phyloP scores from a whole-genome alignment of 2,797 vertebrate genomes.

The Danio aesculapii region DNA sequence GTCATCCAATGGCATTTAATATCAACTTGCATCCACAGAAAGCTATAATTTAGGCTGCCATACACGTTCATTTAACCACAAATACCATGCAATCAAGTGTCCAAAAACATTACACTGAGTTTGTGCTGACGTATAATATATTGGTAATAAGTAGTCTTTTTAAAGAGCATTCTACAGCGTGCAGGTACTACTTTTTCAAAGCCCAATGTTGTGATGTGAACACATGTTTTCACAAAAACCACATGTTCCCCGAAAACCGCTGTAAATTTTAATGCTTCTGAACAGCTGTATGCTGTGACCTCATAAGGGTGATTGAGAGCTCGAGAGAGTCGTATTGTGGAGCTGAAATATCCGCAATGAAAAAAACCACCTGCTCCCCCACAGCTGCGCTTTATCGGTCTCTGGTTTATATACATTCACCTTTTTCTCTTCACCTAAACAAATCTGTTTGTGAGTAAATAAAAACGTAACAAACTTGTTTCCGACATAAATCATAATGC shows the following conservation, averaged over 20 bases:
- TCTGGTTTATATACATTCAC: conserved; percentile 13
- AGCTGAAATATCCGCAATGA: conserved; percentile 47
- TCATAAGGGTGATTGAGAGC: conserved; percentile 45
- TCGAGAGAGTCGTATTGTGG: conserved; percentile 25
- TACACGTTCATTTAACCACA: too few species aligned
- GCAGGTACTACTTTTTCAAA: background rate
- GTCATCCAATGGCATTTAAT: too few species aligned
- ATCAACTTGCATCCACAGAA: too few species aligned
- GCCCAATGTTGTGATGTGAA: background rate
- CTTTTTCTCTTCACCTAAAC: background rate
- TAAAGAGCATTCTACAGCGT: background rate
- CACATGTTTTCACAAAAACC: conserved; percentile 5
- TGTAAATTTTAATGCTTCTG: conserved; percentile 32
- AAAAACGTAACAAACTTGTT: background rate
- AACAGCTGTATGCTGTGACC: conserved; percentile 35
- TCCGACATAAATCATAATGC: background rate
- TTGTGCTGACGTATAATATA: background rate
- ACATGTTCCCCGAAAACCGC: conserved; percentile 24
- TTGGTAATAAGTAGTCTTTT: background rate
- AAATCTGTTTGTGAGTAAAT: background rate
- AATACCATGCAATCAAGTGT: background rate
- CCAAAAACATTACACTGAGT: background rate
- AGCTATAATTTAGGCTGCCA: too few species aligned
- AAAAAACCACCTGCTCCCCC: conserved; percentile 52
- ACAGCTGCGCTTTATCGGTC: background rate